Evolutionary conservation across 2,888 invertebrate genomes (phyloP).

Genomic region (Unio delphinus): DNA sequence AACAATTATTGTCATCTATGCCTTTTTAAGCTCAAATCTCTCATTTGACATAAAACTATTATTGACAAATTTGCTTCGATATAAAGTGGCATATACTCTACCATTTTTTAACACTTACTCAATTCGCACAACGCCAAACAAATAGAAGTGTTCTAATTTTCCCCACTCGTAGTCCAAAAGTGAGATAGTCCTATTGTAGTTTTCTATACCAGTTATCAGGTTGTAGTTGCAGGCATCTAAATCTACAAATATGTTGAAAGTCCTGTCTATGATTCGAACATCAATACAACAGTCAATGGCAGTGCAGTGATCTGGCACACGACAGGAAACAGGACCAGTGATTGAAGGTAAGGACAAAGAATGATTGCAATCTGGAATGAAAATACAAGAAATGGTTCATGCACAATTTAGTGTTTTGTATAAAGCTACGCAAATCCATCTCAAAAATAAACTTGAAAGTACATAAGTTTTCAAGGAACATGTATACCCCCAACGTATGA

Average conservation of each 20-base stretch:
- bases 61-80: no score
- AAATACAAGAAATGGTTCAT: no score
- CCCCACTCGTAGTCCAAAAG: constrained; percentile 11
- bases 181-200: constrained; percentile 10
- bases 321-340: constrained; percentile 4
- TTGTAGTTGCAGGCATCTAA: constrained; percentile 12
- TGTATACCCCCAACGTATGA: no score
- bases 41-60: no score
- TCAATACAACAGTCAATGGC: constrained; percentile 15
- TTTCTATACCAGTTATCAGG: constrained; percentile 10
- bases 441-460: no score
- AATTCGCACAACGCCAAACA: constrained; percentile 25
- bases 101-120: constrained; percentile 15
- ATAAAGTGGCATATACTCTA: no score
- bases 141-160: constrained; percentile 14
- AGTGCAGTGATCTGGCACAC: constrained; percentile 14
- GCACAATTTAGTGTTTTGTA: no score
- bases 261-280: constrained; percentile 7
- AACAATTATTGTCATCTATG: no score
- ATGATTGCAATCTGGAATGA: constrained; percentile 10
- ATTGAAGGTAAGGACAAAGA: constrained; percentile 5
- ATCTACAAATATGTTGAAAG: constrained; percentile 4
- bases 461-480: no score
- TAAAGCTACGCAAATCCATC: no score
- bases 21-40: no score